Evolutionary conservation across 2,888 invertebrate genomes (phyloP), one percentile per base, ranked within the genome.

Genomic region (Drosophila histrio): DNA sequence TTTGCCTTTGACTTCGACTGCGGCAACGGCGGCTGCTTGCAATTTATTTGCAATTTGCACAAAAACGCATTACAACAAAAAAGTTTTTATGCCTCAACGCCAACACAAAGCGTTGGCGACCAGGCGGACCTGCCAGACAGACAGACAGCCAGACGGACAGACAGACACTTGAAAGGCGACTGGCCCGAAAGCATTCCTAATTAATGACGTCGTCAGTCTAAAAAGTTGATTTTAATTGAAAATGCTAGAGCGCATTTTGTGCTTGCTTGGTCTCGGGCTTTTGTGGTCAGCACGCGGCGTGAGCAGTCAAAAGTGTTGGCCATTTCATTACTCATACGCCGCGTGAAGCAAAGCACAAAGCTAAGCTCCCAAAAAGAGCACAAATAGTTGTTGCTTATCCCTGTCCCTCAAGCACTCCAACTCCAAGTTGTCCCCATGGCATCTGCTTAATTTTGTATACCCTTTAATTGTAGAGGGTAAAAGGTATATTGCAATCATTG

Each of bases 11-110:
- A 52, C 46, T 69, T 50, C 57, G 58, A 65, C 67, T 75, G 59
- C 60, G 75, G 39, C 38, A 21, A 15, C 41, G 41, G n/a, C 67
- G 54, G 62, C 62, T 61, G 67, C 69, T 65, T 66, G 77, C 82
- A 78, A 85, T 82, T 78, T 82, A 80, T 83, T 82, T 82, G 79
- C 81, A 83, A 81, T 81, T 82, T 79, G 77, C 78, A 83, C 80
- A 71, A 80, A 78, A 79, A 70, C 82, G 75, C 79, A 80, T 70
- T 73, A 61, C 67, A 70, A 53, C 59, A 62, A 19, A 65, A 58
- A 60, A 72, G 66, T 52, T 68, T 80, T 77, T 76, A 81, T 80
- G 80, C 80, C 77, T 71, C 83, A 32, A 81, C 81, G 80, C 81
- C 81, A 74, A 81, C 83, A 75, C 77, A 82, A 79, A 81, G 72